These are phyloP conservation scores for Tetramorium parvispinum DNA, from an alignment of 1,140 invertebrate species.

Conservation along the genomic window DNA sequence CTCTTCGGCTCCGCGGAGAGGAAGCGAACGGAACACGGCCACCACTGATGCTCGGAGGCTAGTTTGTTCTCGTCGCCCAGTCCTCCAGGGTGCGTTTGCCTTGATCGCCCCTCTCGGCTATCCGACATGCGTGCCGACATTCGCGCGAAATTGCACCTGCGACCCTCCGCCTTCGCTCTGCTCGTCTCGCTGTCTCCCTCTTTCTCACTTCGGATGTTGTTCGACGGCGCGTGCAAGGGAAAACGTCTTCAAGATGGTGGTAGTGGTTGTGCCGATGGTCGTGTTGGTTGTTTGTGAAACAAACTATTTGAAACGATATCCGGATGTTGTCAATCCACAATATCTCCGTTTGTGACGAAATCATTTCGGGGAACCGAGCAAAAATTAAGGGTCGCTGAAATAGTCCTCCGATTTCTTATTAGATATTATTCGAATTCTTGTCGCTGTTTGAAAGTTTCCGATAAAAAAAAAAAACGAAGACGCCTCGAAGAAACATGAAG, in stretches of 20 bases:
- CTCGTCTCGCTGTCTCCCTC: slow-evolving; percentile 10
- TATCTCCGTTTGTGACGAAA: not conserved
- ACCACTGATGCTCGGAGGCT: slow-evolving; percentile 78
- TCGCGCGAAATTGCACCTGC: slow-evolving; percentile 74
- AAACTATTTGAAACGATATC: slow-evolving; percentile 27
- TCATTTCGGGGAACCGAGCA: not conserved
- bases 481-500: not conserved
- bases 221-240: slow-evolving; percentile 61
- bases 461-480: slow-evolving; percentile 3
- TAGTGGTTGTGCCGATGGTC: slow-evolving; percentile 53
- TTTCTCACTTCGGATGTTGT: slow-evolving; percentile 33
- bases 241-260: slow-evolving; percentile 57
- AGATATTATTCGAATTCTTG: not conserved
- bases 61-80: slow-evolving; percentile 82
- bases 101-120: slow-evolving; percentile 77
- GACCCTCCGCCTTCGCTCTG: slow-evolving; percentile 1
- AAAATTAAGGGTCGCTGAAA: not conserved
- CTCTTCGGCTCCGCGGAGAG: slow-evolving; percentile 72
- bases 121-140: slow-evolving; percentile 73
- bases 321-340: not conserved
- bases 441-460: not conserved
- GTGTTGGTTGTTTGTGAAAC: slow-evolving; percentile 54
- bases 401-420: not conserved
- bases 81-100: slow-evolving; percentile 83
- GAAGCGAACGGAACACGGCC: slow-evolving; percentile 72